Evolutionary conservation across 2,797 vertebrate genomes (phyloP).

Genomic region (Sebastolobus alascanus): DNA sequence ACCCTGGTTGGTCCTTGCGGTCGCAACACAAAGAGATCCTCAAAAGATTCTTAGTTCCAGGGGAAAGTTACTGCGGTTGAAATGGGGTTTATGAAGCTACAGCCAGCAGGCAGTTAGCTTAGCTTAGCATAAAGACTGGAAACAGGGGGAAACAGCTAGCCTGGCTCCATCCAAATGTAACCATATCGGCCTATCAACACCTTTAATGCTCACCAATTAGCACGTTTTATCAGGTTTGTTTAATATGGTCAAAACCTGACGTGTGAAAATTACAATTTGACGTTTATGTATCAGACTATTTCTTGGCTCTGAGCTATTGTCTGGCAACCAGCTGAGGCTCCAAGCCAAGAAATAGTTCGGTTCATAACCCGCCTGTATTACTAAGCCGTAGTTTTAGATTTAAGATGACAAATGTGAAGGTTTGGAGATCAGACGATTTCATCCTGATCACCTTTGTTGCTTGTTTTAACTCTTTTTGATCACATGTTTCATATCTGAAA

Average conservation of each 20-base stretch:
- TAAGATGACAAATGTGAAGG: not conserved
- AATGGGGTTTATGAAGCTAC: too few relatives aligned
- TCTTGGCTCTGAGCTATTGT: constrained; percentile 5
- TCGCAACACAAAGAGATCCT: too few relatives aligned
- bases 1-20: too few relatives aligned
- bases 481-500: not conserved
- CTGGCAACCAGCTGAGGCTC: not conserved
- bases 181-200: not conserved
- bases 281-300: not conserved
- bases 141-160: too few relatives aligned
- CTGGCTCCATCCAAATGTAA: not conserved
- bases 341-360: not conserved
- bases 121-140: too few relatives aligned
- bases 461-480: not conserved
- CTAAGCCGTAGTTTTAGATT: not conserved
- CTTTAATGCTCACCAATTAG: not conserved
- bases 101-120: too few relatives aligned
- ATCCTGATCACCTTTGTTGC: not conserved
- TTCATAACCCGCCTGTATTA: not conserved
- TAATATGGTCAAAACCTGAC: not conserved
- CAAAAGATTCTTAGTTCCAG: too few relatives aligned
- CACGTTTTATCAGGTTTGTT: not conserved
- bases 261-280: not conserved
- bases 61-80: too few relatives aligned
- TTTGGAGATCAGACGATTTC: not conserved